A percentile compares a stretch with the other conserved stretches of the same genome.
Evolutionary conservation across 2,888 invertebrate species (phyloP).

Genomic region (Cheilosia variabilis): DNA sequence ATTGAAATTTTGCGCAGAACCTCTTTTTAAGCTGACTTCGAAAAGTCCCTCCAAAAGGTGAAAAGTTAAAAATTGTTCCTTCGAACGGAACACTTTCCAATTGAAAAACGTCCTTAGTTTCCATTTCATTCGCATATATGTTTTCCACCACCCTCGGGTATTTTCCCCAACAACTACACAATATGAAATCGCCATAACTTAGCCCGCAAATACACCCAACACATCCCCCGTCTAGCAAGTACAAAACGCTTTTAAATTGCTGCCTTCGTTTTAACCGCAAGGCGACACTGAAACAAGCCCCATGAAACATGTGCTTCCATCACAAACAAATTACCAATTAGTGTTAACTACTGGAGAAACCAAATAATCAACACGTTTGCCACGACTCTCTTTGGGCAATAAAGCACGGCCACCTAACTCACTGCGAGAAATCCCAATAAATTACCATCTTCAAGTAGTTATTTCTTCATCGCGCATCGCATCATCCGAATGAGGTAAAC

Average conservation of each 20-base stretch:
- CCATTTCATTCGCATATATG: too few species aligned
- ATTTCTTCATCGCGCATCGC: constrained; percentile 69
- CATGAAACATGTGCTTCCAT: constrained; percentile 61
- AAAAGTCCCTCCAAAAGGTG: too few species aligned
- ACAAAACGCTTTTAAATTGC: constrained; percentile 36
- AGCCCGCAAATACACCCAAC: background rate
- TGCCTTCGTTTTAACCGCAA: constrained; percentile 36
- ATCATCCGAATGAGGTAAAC: constrained; percentile 56
- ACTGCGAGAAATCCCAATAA: constrained; percentile 62
- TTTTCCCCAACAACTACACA: constrained; percentile 29
- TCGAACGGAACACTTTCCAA: too few species aligned
- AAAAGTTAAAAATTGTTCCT: too few species aligned
- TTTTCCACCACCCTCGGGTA: too few species aligned
- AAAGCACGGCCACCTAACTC: constrained; percentile 53
- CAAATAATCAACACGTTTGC: constrained; percentile 70
- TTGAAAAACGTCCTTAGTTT: too few species aligned
- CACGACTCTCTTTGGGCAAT: constrained; percentile 48
- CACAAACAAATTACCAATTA: constrained; percentile 72
- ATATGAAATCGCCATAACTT: constrained; percentile 26
- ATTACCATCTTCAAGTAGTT: constrained; percentile 64
- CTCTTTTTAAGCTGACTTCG: too few species aligned
- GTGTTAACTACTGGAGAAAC: constrained; percentile 69
- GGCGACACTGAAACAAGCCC: constrained; percentile 34
- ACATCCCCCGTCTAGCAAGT: constrained; percentile 2
- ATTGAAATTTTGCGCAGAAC: too few species aligned